These are phyloP conservation scores for Mormyrus proboscirostris DNA, from an alignment of 2,797 vertebrate genomes.

Conservation along the genomic window DNA sequence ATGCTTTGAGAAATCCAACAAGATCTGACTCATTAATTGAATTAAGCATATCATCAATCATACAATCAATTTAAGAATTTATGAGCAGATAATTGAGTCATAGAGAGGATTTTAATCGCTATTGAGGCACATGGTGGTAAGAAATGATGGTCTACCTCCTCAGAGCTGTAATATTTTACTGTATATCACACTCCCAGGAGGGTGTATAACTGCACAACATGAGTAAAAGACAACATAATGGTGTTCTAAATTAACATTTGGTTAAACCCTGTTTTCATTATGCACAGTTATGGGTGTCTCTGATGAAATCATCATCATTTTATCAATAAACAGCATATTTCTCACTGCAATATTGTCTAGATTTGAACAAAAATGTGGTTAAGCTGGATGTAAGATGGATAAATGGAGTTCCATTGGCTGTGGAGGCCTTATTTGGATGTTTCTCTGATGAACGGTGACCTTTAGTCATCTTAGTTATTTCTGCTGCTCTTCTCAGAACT, in stretches of 20 bases:
- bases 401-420: background rate
- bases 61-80: conserved; percentile 13
- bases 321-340: background rate
- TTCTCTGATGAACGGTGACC: background rate
- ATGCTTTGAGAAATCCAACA: background rate
- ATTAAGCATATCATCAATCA: conserved; percentile 10
- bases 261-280: background rate
- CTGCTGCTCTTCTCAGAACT: background rate
- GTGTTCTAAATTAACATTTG: background rate
- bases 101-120: background rate
- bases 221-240: background rate
- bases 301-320: background rate
- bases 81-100: conserved; percentile 11
- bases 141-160: background rate
- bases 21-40: background rate
- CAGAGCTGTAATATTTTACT: background rate
- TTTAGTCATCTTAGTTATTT: background rate
- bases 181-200: background rate
- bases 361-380: background rate
- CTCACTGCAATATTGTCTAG: background rate
- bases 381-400: background rate
- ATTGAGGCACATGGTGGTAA: background rate
- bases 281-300: background rate
- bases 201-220: background rate
- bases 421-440: background rate